These are phyloP conservation scores for Synanthedon formicaeformis DNA, from an alignment of 2,888 invertebrate species.

Conservation along the genomic window DNA sequence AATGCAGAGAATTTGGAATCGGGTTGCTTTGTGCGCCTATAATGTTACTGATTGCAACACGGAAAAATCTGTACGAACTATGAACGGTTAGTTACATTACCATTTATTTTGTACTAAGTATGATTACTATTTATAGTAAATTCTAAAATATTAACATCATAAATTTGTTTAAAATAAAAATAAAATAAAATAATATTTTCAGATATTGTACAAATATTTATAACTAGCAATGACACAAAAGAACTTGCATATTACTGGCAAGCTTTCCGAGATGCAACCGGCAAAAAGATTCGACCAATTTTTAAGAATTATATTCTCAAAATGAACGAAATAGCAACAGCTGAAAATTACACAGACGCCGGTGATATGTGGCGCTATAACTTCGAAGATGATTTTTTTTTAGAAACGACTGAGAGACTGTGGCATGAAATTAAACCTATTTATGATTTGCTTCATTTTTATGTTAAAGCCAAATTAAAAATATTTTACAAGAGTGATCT, in stretches of 20 bases:
- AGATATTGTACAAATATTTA: slow-evolving; percentile 54
- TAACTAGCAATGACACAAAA: slow-evolving; percentile 68
- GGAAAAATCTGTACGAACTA: slow-evolving; percentile 45
- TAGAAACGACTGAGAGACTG: slow-evolving; percentile 50
- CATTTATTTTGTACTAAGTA: too few relatives aligned
- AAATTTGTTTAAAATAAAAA: too few relatives aligned
- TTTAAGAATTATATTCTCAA: slow-evolving; percentile 73
- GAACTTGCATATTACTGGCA: slow-evolving; percentile 75
- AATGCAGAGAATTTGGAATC: slow-evolving; percentile 61
- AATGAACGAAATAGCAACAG: slow-evolving; percentile 72
- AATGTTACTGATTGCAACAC: slow-evolving; percentile 33
- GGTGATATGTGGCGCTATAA: slow-evolving; percentile 60
- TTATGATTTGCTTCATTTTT: slow-evolving; percentile 74
- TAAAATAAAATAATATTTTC: slow-evolving; percentile 9
- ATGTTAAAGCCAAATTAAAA: slow-evolving; percentile 70
- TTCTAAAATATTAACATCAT: too few relatives aligned
- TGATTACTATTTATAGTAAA: too few relatives aligned
- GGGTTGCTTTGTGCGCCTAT: slow-evolving; percentile 53
- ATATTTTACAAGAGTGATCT: slow-evolving; percentile 56
- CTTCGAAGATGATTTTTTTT: slow-evolving; percentile 53
- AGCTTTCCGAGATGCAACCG: slow-evolving; percentile 74
- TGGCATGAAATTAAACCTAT: slow-evolving; percentile 74
- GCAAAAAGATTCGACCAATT: slow-evolving; percentile 69
- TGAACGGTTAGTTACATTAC: slow-evolving; percentile 43
- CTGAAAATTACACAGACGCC: slow-evolving; percentile 62